Percentiles rank a stretch among this genome's conserved stretches.
Evolutionary conservation across 1,140 invertebrate genomes (phyloP).

Genomic region (Cherax quadricarinatus): DNA sequence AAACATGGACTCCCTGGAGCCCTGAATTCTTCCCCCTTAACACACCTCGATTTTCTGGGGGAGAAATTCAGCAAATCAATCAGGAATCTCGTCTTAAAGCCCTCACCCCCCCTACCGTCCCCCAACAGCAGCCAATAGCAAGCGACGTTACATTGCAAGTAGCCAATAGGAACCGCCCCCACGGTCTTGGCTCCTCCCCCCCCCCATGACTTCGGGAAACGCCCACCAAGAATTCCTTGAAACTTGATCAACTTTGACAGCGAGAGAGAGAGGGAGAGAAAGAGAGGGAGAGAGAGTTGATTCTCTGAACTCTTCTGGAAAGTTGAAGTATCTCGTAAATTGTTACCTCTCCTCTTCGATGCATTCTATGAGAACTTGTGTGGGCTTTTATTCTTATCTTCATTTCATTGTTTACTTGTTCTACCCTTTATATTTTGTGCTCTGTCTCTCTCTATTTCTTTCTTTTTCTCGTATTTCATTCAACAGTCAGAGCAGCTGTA

Average conservation of each 20-base stretch:
- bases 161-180: conserved; percentile 57
- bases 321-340: conserved; percentile 63
- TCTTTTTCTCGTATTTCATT: neutral
- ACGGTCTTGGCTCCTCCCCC: conserved; percentile 49
- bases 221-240: conserved; percentile 62
- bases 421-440: conserved; percentile 14
- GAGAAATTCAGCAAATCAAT: conserved; percentile 68
- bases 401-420: neutral
- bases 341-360: conserved; percentile 23
- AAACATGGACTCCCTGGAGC: conserved; percentile 31
- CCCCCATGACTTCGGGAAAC: conserved; percentile 32
- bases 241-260: conserved; percentile 70
- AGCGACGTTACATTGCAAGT: conserved; percentile 42
- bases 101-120: too few relatives aligned
- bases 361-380: neutral
- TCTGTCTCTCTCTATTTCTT: conserved; percentile 15
- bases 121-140: conserved; percentile 31
- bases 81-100: conserved; percentile 60
- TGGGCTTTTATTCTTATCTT: neutral
- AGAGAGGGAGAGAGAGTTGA: conserved; percentile 19
- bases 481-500: neutral
- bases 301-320: conserved; percentile 58
- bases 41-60: conserved; percentile 31
- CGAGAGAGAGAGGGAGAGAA: neutral
- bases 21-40: conserved; percentile 15